These are phyloP conservation scores for Luperina nickerlii DNA, from an alignment of 2,888 invertebrate species.

Conservation along the genomic window DNA sequence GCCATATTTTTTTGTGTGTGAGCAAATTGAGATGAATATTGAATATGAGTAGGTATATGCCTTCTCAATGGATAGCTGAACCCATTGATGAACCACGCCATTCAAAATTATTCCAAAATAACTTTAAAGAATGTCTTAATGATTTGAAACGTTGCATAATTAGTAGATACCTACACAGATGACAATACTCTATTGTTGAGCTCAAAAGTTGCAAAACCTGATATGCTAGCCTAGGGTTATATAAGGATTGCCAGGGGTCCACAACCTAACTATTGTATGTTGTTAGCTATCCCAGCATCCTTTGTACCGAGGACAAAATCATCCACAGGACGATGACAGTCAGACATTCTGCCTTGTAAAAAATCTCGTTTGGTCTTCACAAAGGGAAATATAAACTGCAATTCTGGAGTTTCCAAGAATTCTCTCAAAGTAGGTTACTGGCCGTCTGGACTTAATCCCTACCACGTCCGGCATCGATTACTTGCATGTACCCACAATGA, in stretches of 20 bases:
- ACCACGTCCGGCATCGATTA: conserved; percentile 86
- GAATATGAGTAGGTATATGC: neutral
- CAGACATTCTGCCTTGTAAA: conserved; percentile 17
- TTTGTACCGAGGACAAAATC: conserved; percentile 22
- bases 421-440: conserved; percentile 69
- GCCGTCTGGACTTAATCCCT: conserved; percentile 67
- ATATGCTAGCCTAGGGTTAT: conserved; percentile 13
- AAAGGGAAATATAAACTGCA: conserved; percentile 42
- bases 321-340: conserved; percentile 16
- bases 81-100: neutral
- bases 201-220: conserved; percentile 33
- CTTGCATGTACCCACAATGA: conserved; percentile 76
- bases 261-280: conserved; percentile 30
- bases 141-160: neutral
- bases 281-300: conserved; percentile 18
- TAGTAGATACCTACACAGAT: neutral
- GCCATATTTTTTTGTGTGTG: neutral
- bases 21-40: neutral
- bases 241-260: conserved; percentile 6
- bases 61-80: neutral
- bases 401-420: conserved; percentile 70
- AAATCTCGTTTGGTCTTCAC: conserved; percentile 37
- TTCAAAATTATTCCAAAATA: conserved; percentile 8
- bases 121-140: conserved; percentile 9
- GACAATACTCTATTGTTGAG: conserved; percentile 40